Conservation (phyloP, 2,797 vertebrate genomes). For the Telmatherina bonti region DNA sequence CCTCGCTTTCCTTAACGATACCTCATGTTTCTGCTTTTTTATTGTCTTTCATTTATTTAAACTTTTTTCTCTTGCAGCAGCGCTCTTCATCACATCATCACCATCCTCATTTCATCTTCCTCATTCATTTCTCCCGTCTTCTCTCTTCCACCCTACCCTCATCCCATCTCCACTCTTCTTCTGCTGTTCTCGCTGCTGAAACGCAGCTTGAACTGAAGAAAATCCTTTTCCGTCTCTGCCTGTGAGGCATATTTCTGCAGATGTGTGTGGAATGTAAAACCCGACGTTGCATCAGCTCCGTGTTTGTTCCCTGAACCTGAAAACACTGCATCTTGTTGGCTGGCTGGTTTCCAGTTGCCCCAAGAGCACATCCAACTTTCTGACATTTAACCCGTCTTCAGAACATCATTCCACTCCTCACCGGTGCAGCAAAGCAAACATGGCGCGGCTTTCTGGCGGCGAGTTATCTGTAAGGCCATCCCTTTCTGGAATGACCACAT, state of each 20-base stretch:
- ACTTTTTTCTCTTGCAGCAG: neutral
- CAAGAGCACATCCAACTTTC: neutral
- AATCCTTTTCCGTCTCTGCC: conserved; percentile 6
- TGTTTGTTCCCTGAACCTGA: conserved; percentile 1
- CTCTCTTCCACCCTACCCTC: no score
- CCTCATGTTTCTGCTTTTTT: neutral
- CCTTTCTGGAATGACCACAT: conserved; percentile 31
- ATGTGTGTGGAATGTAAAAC: conserved; percentile 33
- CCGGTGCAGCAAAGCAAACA: conserved; percentile 5
- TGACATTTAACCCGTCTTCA: rapidly evolving
- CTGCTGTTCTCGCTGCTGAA: neutral
- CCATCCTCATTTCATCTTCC: no score
- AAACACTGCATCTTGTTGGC: neutral
- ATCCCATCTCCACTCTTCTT: no score
- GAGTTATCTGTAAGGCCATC: conserved; percentile 42
- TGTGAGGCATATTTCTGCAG: neutral
- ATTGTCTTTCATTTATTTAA: conserved; percentile 2
- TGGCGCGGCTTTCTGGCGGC: conserved; percentile 15
- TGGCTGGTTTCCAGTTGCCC: conserved; percentile 26
- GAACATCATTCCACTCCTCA: conserved; percentile 14
- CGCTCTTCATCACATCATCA: no score
- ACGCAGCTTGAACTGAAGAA: no score
- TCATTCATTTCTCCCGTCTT: no score
- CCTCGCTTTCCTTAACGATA: neutral
- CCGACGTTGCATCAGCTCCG: neutral